Conservation (phyloP, 2,113 vertebrate species). For the Melozone crissalis region DNA sequence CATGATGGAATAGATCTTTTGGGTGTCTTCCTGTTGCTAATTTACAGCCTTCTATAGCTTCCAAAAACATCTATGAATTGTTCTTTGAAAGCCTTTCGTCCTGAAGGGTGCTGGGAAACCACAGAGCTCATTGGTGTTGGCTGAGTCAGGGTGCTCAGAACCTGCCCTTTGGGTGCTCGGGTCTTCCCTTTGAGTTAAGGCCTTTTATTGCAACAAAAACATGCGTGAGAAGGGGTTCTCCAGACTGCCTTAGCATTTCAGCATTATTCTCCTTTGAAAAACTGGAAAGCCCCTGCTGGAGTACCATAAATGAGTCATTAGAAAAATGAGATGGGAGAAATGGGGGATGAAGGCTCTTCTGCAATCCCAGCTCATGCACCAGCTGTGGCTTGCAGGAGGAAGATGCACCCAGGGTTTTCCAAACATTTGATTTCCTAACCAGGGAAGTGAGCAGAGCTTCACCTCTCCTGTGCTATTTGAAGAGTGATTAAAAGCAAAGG, state of each 20-base stretch:
- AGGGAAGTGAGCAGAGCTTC: neutral
- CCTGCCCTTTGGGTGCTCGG: neutral
- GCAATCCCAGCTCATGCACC: neutral
- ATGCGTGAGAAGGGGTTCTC: neutral
- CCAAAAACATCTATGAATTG: neutral
- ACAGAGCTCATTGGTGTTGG: neutral
- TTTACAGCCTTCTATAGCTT: constrained; percentile 4
- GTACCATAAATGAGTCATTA: neutral
- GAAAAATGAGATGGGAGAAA: neutral
- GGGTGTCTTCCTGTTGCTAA: neutral
- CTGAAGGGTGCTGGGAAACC: neutral
- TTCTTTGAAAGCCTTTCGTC: constrained; percentile 14
- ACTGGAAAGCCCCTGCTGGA: neutral
- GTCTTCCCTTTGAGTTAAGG: neutral
- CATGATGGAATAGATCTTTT: neutral
- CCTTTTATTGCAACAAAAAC: neutral
- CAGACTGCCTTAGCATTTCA: neutral
- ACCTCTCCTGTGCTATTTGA: neutral
- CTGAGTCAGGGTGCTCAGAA: neutral
- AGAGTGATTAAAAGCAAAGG: neutral
- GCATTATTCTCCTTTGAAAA: neutral
- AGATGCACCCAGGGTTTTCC: neutral
- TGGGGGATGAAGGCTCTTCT: neutral
- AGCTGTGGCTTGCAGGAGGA: neutral
- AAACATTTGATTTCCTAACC: neutral